Evolutionary conservation across 2,797 vertebrate genomes (phyloP).

Genomic region (Coluber constrictor): DNA sequence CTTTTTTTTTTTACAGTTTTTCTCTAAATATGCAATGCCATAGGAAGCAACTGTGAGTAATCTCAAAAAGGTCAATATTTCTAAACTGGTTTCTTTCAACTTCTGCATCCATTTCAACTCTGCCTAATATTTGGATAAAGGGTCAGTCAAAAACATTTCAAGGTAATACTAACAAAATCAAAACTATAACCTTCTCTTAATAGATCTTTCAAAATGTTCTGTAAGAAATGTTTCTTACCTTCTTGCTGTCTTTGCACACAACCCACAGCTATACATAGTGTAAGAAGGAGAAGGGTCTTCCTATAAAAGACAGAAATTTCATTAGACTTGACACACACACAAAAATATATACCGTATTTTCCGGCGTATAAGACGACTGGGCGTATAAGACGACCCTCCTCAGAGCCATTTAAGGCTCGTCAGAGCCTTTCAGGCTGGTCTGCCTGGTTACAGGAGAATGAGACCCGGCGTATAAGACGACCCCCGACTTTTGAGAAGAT

Average conservation of each 20-base stretch:
- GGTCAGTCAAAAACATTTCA: constrained; percentile 26
- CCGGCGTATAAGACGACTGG: too few species aligned
- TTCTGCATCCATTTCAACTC: constrained; percentile 48
- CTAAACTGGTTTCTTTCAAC: constrained; percentile 60
- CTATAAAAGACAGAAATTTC: constrained; percentile 65
- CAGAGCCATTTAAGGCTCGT: too few species aligned
- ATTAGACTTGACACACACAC: constrained; percentile 16
- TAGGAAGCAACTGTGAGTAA: constrained; percentile 67
- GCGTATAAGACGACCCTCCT: too few species aligned
- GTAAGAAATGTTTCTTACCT: constrained; percentile 67
- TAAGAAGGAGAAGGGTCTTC: constrained; percentile 85
- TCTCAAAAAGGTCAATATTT: constrained; percentile 74
- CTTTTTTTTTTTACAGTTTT: constrained; percentile 68
- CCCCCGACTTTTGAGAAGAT: too few species aligned
- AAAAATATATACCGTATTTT: background rate
- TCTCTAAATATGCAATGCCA: constrained; percentile 76
- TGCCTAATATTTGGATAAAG: constrained; percentile 51
- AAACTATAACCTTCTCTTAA: background rate
- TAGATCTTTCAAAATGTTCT: constrained; percentile 19
- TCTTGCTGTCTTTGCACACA: constrained; percentile 78
- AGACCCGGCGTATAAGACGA: too few species aligned
- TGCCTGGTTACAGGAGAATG: too few species aligned
- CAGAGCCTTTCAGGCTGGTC: too few species aligned
- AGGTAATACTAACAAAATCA: constrained; percentile 28
- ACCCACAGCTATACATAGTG: constrained; percentile 84